Evolutionary conservation across 1,140 invertebrate species (phyloP).

Genomic region (Paraescarpia echinospica): DNA sequence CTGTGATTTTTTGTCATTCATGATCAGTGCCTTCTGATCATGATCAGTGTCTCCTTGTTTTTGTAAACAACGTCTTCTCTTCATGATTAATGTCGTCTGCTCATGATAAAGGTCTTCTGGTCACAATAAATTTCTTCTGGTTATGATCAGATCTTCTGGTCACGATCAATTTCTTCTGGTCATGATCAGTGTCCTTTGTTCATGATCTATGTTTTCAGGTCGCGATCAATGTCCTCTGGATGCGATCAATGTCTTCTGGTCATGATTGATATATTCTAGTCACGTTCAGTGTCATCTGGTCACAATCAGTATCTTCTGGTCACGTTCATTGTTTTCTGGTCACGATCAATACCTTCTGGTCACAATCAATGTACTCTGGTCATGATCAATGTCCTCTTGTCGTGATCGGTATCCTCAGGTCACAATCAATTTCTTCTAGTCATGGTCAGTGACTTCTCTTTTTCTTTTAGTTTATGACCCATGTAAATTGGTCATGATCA

Average conservation of each 20-base stretch:
- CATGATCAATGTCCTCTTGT: neutral
- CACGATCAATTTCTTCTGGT: neutral
- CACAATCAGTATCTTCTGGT: neutral
- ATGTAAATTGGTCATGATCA: neutral
- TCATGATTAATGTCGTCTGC: neutral
- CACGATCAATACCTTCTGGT: neutral
- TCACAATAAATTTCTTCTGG: neutral
- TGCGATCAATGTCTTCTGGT: neutral
- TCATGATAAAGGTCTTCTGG: neutral
- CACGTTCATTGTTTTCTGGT: neutral
- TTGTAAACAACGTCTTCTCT: neutral
- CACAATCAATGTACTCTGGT: neutral
- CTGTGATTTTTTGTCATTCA: neutral
- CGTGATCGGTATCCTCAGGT: neutral
- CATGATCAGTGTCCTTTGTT: neutral
- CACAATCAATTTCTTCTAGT: neutral
- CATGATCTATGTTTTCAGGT: neutral
- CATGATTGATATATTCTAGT: neutral
- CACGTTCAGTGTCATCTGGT: neutral
- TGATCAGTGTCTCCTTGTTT: neutral
- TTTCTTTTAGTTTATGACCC: neutral
- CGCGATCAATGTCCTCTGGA: neutral
- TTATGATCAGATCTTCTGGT: neutral
- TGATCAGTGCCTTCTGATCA: neutral
- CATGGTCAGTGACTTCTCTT: neutral